phyloP scores from a whole-genome alignment of 2,888 invertebrate species.

The Endotricha flammealis region DNA sequence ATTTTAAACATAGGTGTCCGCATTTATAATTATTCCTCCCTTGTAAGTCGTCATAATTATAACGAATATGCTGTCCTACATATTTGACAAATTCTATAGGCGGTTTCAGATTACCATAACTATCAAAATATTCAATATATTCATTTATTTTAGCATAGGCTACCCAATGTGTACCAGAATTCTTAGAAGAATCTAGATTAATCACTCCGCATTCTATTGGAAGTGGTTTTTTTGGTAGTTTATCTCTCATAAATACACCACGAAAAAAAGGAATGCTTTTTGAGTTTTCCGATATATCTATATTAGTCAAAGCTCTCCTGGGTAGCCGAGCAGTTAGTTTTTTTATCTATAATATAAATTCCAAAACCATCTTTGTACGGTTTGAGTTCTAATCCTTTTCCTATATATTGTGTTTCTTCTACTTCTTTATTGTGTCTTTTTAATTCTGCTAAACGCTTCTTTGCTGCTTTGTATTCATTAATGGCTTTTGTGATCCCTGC shows the following conservation, averaged over 20 bases:
- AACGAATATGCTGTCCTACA: not conserved
- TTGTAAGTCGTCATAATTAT: not conserved
- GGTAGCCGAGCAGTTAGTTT: constrained; percentile 5
- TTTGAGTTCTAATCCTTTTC: not conserved
- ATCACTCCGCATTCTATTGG: too few species aligned
- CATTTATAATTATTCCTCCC: not conserved
- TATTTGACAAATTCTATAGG: not conserved
- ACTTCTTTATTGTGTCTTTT: too few species aligned
- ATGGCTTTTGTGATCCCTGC: constrained; percentile 10
- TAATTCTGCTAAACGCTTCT: too few species aligned
- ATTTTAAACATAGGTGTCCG: too few species aligned
- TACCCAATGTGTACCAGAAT: too few species aligned
- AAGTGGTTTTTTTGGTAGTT: constrained; percentile 4
- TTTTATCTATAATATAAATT: constrained; percentile 2
- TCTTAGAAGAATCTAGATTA: too few species aligned
- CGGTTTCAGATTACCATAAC: constrained; percentile 1
- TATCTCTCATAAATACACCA: constrained; percentile 8
- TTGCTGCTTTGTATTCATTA: constrained; percentile 6
- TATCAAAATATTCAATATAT: constrained; percentile 6
- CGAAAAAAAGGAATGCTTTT: constrained; percentile 7
- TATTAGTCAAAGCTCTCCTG: too few species aligned
- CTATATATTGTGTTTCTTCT: not conserved
- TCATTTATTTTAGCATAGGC: constrained; percentile 3
- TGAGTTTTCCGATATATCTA: constrained; percentile 1
- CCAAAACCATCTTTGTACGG: too few species aligned